Evolutionary conservation across 1,140 invertebrate genomes (phyloP).

Genomic region (Bombus cullumanus): DNA sequence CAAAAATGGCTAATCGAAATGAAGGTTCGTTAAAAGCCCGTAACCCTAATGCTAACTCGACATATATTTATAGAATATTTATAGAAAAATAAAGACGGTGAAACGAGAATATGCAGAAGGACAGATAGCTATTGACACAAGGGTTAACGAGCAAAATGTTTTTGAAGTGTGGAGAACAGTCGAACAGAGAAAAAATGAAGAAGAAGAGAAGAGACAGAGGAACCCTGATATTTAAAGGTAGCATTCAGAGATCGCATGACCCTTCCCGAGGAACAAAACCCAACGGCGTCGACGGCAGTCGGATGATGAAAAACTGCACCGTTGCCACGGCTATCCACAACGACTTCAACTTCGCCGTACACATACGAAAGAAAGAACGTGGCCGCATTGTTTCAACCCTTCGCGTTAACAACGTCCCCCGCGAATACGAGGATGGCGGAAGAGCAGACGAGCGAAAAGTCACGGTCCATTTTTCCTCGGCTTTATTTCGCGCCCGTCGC

Average conservation of each 20-base stretch:
- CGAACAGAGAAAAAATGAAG: not conserved
- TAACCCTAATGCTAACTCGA: too few species aligned
- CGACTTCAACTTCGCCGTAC: constrained; percentile 10
- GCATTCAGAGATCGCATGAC: not conserved
- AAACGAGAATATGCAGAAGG: not conserved
- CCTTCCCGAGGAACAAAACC: not conserved
- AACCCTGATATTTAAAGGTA: not conserved
- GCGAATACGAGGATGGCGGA: constrained; percentile 28
- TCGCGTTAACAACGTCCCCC: constrained; percentile 38
- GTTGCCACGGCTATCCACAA: not conserved
- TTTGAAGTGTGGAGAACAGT: not conserved
- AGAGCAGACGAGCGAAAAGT: constrained; percentile 23
- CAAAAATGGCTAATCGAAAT: too few species aligned
- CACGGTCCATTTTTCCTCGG: constrained; percentile 42
- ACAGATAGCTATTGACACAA: not conserved
- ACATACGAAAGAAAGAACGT: not conserved
- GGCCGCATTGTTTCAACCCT: constrained; percentile 28
- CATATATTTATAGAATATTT: too few species aligned
- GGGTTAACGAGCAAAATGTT: not conserved
- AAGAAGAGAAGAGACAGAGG: not conserved
- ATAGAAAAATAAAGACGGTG: too few species aligned
- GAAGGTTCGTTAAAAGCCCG: too few species aligned
- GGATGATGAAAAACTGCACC: not conserved
- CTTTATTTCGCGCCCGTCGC: constrained; percentile 47
- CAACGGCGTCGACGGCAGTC: not conserved